Conservation (phyloP, 2,113 vertebrate genomes). For the Micromys minutus region DNA sequence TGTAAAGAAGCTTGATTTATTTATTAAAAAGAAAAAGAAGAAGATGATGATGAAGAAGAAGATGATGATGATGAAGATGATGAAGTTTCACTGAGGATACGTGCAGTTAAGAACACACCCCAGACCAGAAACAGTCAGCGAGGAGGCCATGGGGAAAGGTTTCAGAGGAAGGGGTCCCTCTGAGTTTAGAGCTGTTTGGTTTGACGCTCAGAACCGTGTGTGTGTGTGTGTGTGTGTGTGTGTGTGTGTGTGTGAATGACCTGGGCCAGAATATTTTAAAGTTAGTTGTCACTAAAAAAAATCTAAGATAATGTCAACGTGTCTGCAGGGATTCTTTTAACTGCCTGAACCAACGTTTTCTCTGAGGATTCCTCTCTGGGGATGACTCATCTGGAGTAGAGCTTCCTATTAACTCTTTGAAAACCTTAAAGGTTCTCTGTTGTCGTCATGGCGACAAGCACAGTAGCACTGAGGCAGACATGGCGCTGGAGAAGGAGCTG, state of each 20-base stretch:
- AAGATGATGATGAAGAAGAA: no score
- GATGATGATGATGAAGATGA: no score
- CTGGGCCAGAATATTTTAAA: slow-evolving; percentile 33
- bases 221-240: no score
- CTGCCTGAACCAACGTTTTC: neutral
- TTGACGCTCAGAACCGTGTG: neutral
- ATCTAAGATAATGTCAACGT: neutral
- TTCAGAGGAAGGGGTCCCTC: neutral
- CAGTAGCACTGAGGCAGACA: neutral
- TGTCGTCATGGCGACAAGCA: neutral
- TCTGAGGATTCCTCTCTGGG: neutral
- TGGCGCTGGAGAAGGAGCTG: neutral
- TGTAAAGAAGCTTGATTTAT: slow-evolving; percentile 72
- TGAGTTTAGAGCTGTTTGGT: neutral
- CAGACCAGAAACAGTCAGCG: slow-evolving; percentile 18
- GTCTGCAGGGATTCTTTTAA: neutral
- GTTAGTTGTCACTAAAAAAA: slow-evolving; percentile 1
- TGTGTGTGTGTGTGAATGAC: neutral
- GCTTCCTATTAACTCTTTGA: neutral
- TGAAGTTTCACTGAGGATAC: neutral
- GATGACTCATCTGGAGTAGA: neutral
- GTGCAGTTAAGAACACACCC: neutral
- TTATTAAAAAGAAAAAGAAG: neutral
- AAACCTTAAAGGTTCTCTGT: neutral
- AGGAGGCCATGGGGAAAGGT: neutral